Evolutionary conservation across 2,113 vertebrate species (phyloP).

Genomic region (Tyrannus savana): DNA sequence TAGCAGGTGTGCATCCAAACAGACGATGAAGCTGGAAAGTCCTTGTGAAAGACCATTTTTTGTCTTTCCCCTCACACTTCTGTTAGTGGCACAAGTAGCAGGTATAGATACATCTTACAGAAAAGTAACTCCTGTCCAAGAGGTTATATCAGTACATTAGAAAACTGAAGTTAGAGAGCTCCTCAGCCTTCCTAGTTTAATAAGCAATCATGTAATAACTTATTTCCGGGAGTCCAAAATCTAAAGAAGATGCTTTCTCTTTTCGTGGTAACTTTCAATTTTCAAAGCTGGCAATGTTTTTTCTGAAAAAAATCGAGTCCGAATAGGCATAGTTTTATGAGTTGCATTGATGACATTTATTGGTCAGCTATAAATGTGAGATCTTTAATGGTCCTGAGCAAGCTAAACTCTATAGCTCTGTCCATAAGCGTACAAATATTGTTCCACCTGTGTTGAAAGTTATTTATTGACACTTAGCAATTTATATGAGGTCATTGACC

Average conservation of each 20-base stretch:
- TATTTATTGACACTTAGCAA: constrained; percentile 47
- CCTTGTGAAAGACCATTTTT: neutral
- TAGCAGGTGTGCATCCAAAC: neutral
- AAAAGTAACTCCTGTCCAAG: neutral
- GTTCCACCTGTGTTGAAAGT: constrained; percentile 13
- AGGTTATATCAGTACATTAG: neutral
- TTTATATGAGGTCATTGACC: neutral
- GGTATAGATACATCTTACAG: neutral
- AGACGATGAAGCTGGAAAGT: neutral
- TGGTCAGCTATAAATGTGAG: neutral
- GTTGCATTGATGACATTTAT: neutral
- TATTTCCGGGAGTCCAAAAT: neutral
- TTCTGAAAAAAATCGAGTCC: neutral
- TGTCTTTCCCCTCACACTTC: neutral
- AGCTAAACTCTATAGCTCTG: neutral
- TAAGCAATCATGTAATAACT: neutral
- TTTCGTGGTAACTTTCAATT: neutral
- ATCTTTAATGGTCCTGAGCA: neutral
- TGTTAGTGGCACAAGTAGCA: neutral
- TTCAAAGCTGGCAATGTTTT: constrained; percentile 13
- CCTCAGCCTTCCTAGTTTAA: neutral
- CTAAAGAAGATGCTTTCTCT: neutral
- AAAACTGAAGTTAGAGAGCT: neutral
- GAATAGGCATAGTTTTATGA: constrained; percentile 15
- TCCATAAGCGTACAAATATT: neutral